These are phyloP conservation scores for Callimorpha dominula DNA, from an alignment of 2,888 invertebrate genomes.

Conservation along the genomic window DNA sequence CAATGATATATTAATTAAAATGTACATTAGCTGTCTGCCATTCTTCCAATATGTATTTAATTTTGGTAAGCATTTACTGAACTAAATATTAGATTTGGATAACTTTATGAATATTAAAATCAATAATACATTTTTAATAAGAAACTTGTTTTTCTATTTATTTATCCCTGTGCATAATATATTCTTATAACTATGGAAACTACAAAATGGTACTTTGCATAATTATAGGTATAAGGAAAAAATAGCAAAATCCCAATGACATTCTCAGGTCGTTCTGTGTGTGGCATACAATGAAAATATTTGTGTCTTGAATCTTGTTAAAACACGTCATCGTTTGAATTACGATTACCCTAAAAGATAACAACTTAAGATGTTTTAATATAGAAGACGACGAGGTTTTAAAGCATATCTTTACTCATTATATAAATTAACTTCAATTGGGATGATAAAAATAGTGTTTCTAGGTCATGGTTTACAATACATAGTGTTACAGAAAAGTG, in stretches of 20 bases:
- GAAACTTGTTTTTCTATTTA: conserved; percentile 18
- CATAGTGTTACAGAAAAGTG: no score
- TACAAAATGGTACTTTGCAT: conserved; percentile 1
- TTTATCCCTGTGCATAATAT: background rate
- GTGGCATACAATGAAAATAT: background rate
- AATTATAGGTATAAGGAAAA: background rate
- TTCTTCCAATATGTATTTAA: conserved; percentile 48
- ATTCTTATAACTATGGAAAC: no score
- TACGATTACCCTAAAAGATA: conserved; percentile 5
- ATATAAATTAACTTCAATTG: background rate
- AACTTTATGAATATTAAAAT: conserved; percentile 58
- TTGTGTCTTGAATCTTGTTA: background rate
- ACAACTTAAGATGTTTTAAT: background rate
- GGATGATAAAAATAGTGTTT: background rate
- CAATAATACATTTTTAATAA: conserved; percentile 60
- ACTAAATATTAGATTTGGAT: conserved; percentile 51
- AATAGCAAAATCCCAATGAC: background rate
- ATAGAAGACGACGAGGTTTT: no score
- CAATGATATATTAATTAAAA: conserved; percentile 3
- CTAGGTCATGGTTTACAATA: background rate
- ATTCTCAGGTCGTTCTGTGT: background rate
- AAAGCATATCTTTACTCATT: background rate
- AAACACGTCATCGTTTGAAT: background rate
- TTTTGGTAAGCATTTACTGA: conserved; percentile 56
- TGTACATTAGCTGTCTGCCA: conserved; percentile 18